phyloP scores from a whole-genome alignment of 2,888 invertebrate species.

The Parascotia fuliginaria region DNA sequence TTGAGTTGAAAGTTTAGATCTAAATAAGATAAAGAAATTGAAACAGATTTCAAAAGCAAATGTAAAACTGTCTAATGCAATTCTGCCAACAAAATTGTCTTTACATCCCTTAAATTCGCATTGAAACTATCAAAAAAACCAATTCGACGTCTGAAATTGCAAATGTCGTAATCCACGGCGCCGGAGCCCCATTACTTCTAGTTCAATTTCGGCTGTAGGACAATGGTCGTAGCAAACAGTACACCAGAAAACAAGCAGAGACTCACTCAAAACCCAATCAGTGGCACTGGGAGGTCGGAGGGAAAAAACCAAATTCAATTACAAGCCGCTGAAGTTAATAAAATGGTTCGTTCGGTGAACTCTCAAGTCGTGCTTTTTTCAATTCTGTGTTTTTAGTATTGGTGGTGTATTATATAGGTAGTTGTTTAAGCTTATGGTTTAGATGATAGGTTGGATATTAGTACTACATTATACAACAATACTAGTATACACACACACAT shows the following conservation, averaged over 20 bases:
- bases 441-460: too few relatives aligned
- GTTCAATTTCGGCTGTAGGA: constrained; percentile 23
- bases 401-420: neutral
- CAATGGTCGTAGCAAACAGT: constrained; percentile 26
- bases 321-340: constrained; percentile 29
- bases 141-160: neutral
- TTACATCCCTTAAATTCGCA: neutral
- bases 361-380: constrained; percentile 16
- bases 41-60: too few relatives aligned
- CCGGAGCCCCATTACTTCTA: constrained; percentile 14
- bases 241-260: constrained; percentile 19
- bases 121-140: neutral
- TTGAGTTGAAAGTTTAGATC: too few relatives aligned
- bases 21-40: too few relatives aligned
- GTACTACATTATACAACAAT: too few relatives aligned
- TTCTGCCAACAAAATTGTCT: neutral
- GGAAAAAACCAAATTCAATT: constrained; percentile 46
- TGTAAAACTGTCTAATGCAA: too few relatives aligned
- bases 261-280: constrained; percentile 45
- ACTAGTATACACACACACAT: too few relatives aligned
- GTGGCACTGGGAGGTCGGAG: constrained; percentile 12
- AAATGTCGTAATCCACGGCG: constrained; percentile 10
- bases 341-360: constrained; percentile 25
- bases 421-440: neutral
- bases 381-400: constrained; percentile 7